Base-by-base conservation (phyloP, 2,888 invertebrate species). In the Erebia aethiops region DNA sequence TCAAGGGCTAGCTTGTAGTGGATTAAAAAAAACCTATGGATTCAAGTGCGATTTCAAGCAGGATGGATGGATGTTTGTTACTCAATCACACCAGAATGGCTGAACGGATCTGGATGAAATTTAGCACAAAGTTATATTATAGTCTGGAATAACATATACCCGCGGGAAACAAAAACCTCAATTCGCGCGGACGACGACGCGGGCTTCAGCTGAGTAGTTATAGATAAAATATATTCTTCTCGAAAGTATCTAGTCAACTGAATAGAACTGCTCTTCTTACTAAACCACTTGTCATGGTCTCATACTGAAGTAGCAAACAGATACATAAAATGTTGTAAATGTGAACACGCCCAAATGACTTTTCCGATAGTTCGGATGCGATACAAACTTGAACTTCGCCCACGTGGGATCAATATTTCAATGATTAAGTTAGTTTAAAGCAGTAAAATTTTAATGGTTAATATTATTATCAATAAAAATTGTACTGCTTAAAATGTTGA, bases 341-440 rank as follows among this genome's bases (percentile, higher is more conserved):
- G 65, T 73, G 72, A 71, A 65, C 72, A 74, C 75, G 67, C 73
- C 72, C 71, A 77, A 78, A 80, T 78, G 77, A 78, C 76, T 80
- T 79, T 80, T 77, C 79, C 78, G 71, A 79, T 80, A 72, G 70
- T 67, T 70, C 71, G 69, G 69, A 76, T 77, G 56, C 70, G 71
- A 64, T 73, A 75, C 71, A 67, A 66, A 71, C 62, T 73, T 61
- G 66, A 67, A 71, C 64, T 66, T 58, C 54, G 60, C 49, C 70
- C 64, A 57, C 64, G 68, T 26, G 67, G 51, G 67, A 41, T 16
- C 51, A 70, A 71, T 65, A 16, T 43, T 11, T 16, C 62, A 56
- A 62, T 63, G 46, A 56, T 69, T 57, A 11, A 43, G 43, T 35
- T 35, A 35, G 5, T 7, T 7, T 35, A 35, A 5, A 35, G 35